Percentiles rank a stretch among this genome's conserved stretches.
These are phyloP conservation scores for Stramonita haemastoma DNA, from an alignment of 2,888 invertebrate species.

Conservation along the genomic window DNA sequence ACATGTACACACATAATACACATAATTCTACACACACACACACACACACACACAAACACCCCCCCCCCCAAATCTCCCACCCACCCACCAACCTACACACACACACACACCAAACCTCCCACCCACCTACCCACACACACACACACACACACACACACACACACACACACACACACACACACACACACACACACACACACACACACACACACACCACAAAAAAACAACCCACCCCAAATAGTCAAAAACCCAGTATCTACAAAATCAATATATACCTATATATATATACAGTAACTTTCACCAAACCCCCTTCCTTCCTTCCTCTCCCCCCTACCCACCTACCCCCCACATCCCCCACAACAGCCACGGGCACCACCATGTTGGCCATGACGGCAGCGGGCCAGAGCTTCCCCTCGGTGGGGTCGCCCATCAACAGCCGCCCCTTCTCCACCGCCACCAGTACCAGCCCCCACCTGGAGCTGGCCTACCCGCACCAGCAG, in stretches of 20 bases:
- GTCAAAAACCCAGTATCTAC: too few species aligned
- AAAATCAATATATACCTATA: too few species aligned
- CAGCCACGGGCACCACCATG: constrained; percentile 96
- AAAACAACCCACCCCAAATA: not conserved
- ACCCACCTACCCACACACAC: not conserved
- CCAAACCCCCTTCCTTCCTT: not conserved
- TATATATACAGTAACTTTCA: too few species aligned
- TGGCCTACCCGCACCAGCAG: constrained; percentile 79
- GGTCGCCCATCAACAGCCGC: constrained; percentile 79
- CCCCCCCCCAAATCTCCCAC: not conserved
- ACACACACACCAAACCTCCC: not conserved
- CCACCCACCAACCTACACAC: not conserved
- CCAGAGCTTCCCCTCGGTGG: constrained; percentile 69
- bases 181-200: not conserved
- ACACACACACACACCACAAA: not conserved
- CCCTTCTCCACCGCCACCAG: constrained; percentile 95
- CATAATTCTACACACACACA: too few species aligned
- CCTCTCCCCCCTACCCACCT: not conserved
- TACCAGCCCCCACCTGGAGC: constrained; percentile 94
- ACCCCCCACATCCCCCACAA: not conserved
- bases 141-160: not conserved
- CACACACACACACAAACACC: not conserved
- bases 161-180: not conserved
- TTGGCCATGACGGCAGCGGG: constrained; percentile 70
- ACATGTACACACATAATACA: too few species aligned